A percentile compares a stretch with the other conserved stretches of the same genome.
Conservation (phyloP, 2,797 vertebrate genomes). For the Chlorospingus flavigularis region DNA sequence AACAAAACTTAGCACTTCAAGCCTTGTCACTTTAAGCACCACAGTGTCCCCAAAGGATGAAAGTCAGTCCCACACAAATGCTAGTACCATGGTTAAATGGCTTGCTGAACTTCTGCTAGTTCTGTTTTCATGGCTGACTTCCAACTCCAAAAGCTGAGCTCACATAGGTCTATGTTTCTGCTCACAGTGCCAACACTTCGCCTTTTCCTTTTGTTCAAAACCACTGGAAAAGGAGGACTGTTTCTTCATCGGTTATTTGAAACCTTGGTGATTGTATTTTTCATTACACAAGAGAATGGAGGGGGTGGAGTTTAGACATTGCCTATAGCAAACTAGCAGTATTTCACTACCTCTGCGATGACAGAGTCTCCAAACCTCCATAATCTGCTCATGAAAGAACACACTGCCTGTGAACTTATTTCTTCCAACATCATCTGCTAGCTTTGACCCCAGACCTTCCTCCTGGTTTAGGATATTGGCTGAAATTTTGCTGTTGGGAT, state of each 20-base stretch:
- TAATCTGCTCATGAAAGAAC: slow-evolving; percentile 23
- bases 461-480: slow-evolving; percentile 20
- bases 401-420: slow-evolving; percentile 28
- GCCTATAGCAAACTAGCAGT: slow-evolving; percentile 37
- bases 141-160: background rate
- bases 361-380: slow-evolving; percentile 18
- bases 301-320: background rate
- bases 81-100: background rate
- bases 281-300: slow-evolving; percentile 40
- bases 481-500: slow-evolving; percentile 23
- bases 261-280: slow-evolving; percentile 9
- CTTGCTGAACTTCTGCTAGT: background rate
- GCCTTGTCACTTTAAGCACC: background rate
- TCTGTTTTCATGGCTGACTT: background rate
- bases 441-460: slow-evolving; percentile 1
- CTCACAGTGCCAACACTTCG: background rate
- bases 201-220: slow-evolving; percentile 6
- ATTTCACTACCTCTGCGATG: background rate
- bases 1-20: background rate
- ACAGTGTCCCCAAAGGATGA: background rate
- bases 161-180: background rate
- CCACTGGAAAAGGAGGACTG: background rate
- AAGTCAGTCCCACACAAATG: background rate
- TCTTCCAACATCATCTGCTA: slow-evolving; percentile 18
- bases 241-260: slow-evolving; percentile 21